Base-by-base conservation (phyloP, 2,888 invertebrate species). In the Tubulanus polymorphus region DNA sequence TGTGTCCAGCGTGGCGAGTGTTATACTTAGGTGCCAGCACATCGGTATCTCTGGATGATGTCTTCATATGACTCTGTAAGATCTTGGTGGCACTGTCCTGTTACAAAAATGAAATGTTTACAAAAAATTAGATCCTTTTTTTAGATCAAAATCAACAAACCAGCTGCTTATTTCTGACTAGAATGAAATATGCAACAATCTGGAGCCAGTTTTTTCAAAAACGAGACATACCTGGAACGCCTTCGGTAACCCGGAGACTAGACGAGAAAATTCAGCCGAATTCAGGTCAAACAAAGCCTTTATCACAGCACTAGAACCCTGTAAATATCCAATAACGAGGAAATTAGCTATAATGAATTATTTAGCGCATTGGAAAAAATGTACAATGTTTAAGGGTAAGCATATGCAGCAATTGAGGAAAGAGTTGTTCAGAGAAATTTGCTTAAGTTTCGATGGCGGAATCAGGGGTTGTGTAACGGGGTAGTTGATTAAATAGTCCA, bases 211-310 rank as follows among this genome's bases (percentile, higher is more conserved):
- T n/a, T 26, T 26, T 35, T 37, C 45, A 51, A 28, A 12, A 29
- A 5, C 12, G 3, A 10, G 27, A 35, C 65, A 59, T 61, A 75
- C 77, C 71, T 76, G 76, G 74, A 78, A 77, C 68, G 74, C 67
- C 67, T 80, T 81, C 2, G 82, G 80, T 47, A 83, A 70, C 37
- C 72, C 76, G 48, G 79, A 74, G 48, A 83, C 66, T 63, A 93
- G 82, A 75, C 88, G 85, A 37, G 92, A 91, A 79, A 94, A 89
- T 83, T 93, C 87, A 30, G 91, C 87, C 1, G 93, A 88, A 79
- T 93, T 93, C 64, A 92, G 86, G 82, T 93, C 91, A 82, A 93
- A 96, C 53, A 96, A 82, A 5, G 89, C 87, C 53, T 92, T 86
- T 51, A 95, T 81, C 66, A 82, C 86, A 75, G 75, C 85, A 80